Percentiles rank a stretch among this genome's conserved stretches.
Conservation (phyloP, 2,113 vertebrate species). For the Sinocyclocheilus anshuiensis region DNA sequence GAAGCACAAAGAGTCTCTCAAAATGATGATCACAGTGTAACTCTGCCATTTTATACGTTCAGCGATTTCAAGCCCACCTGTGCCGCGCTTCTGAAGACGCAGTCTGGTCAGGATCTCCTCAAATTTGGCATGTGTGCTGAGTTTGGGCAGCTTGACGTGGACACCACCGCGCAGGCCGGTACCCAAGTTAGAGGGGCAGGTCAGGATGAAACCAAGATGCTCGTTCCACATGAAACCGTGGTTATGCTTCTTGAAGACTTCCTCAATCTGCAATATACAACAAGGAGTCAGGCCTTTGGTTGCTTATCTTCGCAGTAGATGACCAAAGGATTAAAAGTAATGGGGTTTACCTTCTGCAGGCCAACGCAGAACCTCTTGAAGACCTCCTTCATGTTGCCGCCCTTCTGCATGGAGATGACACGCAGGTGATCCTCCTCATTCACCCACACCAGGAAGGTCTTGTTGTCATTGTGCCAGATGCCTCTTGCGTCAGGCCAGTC, state of each 20-base stretch:
- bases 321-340: too few species aligned
- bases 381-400: slow-evolving; percentile 96
- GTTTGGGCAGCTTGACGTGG: slow-evolving; percentile 88
- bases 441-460: slow-evolving; percentile 94
- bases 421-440: slow-evolving; percentile 95
- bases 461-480: slow-evolving; percentile 94
- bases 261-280: slow-evolving; percentile 84
- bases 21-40: background rate
- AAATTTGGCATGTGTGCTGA: slow-evolving; percentile 93
- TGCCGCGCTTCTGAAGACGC: slow-evolving; percentile 96
- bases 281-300: background rate
- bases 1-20: background rate
- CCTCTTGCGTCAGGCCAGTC: slow-evolving; percentile 94
- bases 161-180: slow-evolving; percentile 92
- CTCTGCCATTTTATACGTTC: background rate
- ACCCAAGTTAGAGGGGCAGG: slow-evolving; percentile 94
- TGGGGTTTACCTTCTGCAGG: slow-evolving; percentile 81
- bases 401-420: slow-evolving; percentile 94
- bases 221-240: slow-evolving; percentile 95
- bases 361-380: slow-evolving; percentile 94
- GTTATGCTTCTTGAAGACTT: slow-evolving; percentile 89
- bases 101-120: slow-evolving; percentile 89
- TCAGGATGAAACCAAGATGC: slow-evolving; percentile 91
- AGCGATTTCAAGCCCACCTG: slow-evolving; percentile 73
- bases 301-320: background rate